Base-by-base conservation (phyloP, 2,888 invertebrate species). In the Lepidocyrtinus sp. region DNA sequence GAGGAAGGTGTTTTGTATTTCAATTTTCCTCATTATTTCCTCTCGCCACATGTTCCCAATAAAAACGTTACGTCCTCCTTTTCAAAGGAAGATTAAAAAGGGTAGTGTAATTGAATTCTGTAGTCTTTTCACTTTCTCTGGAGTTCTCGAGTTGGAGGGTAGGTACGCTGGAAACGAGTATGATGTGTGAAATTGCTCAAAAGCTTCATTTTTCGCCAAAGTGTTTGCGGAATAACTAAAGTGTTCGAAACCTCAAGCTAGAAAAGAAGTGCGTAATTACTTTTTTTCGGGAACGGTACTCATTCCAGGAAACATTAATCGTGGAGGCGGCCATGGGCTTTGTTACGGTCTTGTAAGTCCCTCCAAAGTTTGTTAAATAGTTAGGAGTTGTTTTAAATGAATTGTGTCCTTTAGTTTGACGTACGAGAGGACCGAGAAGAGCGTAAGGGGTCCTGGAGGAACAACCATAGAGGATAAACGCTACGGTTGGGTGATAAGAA, bases 341-440 rank as follows among this genome's bases (percentile, higher is more conserved):
- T 36, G 77, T 78, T 7, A 78, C 77, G 21, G 72, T 78, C n/a
- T 59, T 78, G 77, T 78, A 72, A 78, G 77, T 36, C 12, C 12
- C 12, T 36, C 36, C 12, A 63, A 15, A 25, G 24, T 26, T 26
- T 24, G 64, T 9, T 9, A 24, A 26, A 12, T 9, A 64, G n/a
- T 1, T n/a, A 26, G 2, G 26, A n/a, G n/a, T n/a, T n/a, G n/a
- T n/a, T n/a, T n/a, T n/a, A n/a, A n/a, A n/a, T n/a, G n/a, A n/a
- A n/a, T n/a, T n/a, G n/a, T n/a, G n/a, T n/a, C n/a, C 3, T 73
- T 22, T 12, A 78, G 77, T 64, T 72, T 78, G 22, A 67, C 77
- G 1, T 78, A 78, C 26, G 77, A 78, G 27, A 67, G 77, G 65
- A 72, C 72, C 9, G 72, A 72, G 61, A 72, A 55, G 22, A 62